A percentile compares a stretch with the other conserved stretches of the same genome.
phyloP scores from a whole-genome alignment of 1,140 invertebrate genomes.

The Nasonia longicornis region DNA sequence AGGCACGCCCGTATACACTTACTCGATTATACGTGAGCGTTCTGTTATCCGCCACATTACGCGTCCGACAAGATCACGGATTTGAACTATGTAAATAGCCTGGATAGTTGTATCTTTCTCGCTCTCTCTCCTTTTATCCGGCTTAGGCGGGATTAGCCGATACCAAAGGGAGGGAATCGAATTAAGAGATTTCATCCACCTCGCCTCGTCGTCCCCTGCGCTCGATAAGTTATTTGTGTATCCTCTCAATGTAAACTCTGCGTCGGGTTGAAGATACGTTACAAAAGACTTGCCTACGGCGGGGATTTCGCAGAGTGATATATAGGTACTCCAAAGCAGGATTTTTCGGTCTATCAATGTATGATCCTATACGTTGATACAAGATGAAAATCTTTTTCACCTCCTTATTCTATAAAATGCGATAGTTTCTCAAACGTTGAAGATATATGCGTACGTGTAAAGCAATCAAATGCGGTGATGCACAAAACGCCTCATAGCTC shows the following conservation, averaged over 20 bases:
- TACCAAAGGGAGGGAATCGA: background rate
- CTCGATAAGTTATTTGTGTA: slow-evolving; percentile 7
- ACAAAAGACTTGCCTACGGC: background rate
- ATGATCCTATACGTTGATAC: too few species aligned
- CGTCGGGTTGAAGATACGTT: background rate
- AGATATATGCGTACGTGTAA: too few species aligned
- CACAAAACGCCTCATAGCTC: too few species aligned
- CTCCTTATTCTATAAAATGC: too few species aligned
- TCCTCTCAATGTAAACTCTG: background rate
- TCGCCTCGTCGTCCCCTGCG: background rate
- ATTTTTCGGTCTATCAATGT: too few species aligned
- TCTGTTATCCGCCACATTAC: slow-evolving; percentile 28
- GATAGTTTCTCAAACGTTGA: too few species aligned
- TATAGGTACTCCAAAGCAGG: background rate
- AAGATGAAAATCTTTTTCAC: too few species aligned
- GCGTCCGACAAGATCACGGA: background rate
- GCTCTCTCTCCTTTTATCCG: background rate
- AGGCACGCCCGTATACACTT: background rate
- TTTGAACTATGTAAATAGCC: background rate
- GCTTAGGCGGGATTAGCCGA: background rate
- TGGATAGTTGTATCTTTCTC: background rate
- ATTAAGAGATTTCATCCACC: background rate
- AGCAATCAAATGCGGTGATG: too few species aligned
- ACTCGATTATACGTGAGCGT: slow-evolving; percentile 16
- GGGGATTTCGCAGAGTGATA: background rate